Base-by-base conservation (phyloP, 2,888 invertebrate genomes). In the Hyppa rectilinea region DNA sequence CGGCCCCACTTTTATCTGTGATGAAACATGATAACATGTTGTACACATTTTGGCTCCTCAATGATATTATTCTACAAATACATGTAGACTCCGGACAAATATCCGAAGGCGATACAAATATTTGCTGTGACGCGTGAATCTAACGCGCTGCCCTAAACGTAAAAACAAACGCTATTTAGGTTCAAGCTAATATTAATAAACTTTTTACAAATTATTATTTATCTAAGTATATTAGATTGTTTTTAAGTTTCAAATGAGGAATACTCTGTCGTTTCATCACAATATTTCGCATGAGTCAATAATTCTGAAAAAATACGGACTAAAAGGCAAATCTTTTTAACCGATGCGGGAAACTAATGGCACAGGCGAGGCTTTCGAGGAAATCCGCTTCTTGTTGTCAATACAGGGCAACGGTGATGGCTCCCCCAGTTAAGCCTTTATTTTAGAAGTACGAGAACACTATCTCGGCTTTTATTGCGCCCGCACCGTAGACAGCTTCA, bases 311-410 rank as follows among this genome's bases (percentile, higher is more conserved):
- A 92, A 93, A 93, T 91, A 90, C 92, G 91, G 91, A 89, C 89
- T 90, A 89, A 90, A 92, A 92, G 89, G 94, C 93, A 95, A 96
- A 95, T 95, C 95, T 95, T 95, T 95, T 95, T 95, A 95, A 95
- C 94, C 94, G 92, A 94, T 90, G 94, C 94, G 95, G 92, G 93
- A 94, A 96, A 95, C 95, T 96, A 96, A 96, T 96, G 95, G 95
- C 94, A 90, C 90, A 95, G 95, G 95, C 95, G 95, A 93, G 93
- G 95, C 94, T 95, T 95, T 95, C 92, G 92, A 89, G 88, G 89
- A 95, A 95, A 96, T 95, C 95, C 95, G 94, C 93, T 95, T 94
- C 94, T 94, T 94, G 95, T 96, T 96, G 95, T 96, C 95, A 95
- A 95, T 95, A 96, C 95, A 92, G 91, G 92, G 94, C 93, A 91